Conservation (phyloP, 1,140 invertebrate species). For the Tetramorium parvispinum region DNA sequence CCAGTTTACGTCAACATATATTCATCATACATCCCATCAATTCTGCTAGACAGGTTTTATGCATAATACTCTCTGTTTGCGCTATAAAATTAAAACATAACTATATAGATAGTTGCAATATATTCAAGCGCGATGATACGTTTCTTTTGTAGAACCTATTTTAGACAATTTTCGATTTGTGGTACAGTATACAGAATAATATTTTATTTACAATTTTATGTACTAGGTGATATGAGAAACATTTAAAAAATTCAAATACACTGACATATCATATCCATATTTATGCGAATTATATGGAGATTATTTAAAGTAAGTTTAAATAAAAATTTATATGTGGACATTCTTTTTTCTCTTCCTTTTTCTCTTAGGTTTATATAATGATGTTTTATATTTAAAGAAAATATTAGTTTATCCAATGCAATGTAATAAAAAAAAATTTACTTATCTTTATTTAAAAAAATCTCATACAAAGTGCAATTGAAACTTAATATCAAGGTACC, state of each 20-base stretch:
- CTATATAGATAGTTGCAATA: no score
- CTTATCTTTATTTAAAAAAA: not conserved
- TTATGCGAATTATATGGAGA: no score
- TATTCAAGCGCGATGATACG: not conserved
- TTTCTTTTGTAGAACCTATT: not conserved
- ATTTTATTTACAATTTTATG: not conserved
- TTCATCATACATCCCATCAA: slow-evolving; percentile 75
- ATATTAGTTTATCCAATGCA: no score
- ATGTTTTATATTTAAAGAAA: no score
- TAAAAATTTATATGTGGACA: no score
- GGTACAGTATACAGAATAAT: not conserved
- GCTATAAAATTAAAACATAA: slow-evolving; percentile 72
- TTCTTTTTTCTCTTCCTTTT: no score
- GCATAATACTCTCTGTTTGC: slow-evolving; percentile 70
- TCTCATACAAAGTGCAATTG: slow-evolving; percentile 49
- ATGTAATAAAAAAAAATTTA: no score
- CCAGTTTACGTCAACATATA: slow-evolving; percentile 68
- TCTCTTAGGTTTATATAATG: no score
- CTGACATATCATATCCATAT: no score
- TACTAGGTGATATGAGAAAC: no score
- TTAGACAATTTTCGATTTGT: not conserved
- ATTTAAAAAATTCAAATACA: no score
- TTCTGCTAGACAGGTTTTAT: slow-evolving; percentile 73
- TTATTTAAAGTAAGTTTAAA: no score
- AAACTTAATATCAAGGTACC: slow-evolving; percentile 38